Evolutionary conservation across 2,113 vertebrate species (phyloP).

Genomic region (Ophiodon elongatus): DNA sequence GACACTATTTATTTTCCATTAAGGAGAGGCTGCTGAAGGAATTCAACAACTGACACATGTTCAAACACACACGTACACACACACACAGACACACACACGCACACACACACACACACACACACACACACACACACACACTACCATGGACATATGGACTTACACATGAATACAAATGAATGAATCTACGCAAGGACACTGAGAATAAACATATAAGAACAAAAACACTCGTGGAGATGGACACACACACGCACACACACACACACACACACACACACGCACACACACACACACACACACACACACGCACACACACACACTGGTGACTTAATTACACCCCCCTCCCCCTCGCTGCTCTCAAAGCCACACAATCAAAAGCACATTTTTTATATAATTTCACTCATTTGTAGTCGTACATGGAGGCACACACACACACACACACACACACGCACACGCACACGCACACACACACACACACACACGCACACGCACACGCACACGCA

Average conservation of each 20-base stretch:
- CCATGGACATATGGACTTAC: conserved; percentile 26
- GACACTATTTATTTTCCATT: conserved; percentile 54
- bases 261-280: conserved; percentile 16
- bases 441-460: conserved; percentile 40
- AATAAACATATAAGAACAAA: conserved; percentile 42
- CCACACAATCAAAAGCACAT: conserved; percentile 72
- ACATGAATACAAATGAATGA: conserved; percentile 53
- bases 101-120: conserved; percentile 24
- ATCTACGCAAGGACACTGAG: conserved; percentile 34
- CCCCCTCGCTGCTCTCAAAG: conserved; percentile 50
- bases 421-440: conserved; percentile 27
- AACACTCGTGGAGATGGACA: conserved; percentile 17
- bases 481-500: conserved; percentile 33
- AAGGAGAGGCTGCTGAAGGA: conserved; percentile 12
- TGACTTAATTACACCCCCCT: conserved; percentile 69
- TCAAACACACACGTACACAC: conserved; percentile 12
- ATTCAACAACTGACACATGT: conserved; percentile 17
- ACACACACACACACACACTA: background rate
- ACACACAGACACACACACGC: conserved; percentile 3
- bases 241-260: conserved; percentile 19
- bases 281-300: conserved; percentile 31
- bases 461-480: background rate
- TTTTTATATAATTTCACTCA: conserved; percentile 73
- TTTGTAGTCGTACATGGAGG: conserved; percentile 62
- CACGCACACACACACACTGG: conserved; percentile 18